Evolutionary conservation across 2,888 invertebrate genomes (phyloP).

Genomic region (Amblyjoppa fuscipennis): DNA sequence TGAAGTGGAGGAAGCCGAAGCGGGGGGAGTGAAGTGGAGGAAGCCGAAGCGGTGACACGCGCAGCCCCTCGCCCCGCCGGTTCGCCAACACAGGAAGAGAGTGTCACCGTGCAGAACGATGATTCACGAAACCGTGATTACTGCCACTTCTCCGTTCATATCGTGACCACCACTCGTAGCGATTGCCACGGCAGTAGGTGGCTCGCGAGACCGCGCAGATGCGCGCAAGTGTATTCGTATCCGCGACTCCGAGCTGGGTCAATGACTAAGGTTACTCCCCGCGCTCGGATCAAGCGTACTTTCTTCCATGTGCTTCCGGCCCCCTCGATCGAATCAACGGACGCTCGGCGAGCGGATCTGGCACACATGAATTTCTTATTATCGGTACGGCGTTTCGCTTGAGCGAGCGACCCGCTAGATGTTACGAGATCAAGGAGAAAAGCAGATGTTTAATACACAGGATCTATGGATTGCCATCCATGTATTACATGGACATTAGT

Average conservation of each 20-base stretch:
- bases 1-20: not conserved
- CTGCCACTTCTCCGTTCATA: slow-evolving; percentile 62
- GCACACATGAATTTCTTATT: not conserved
- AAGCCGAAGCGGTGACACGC: not conserved
- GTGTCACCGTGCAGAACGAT: slow-evolving; percentile 48
- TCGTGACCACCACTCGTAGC: slow-evolving; percentile 58
- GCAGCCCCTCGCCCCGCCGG: not conserved
- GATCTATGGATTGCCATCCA: not conserved
- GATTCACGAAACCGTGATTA: slow-evolving; percentile 67
- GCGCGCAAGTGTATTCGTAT: slow-evolving; percentile 1
- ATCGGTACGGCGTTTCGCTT: not conserved
- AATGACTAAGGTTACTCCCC: slow-evolving; percentile 45
- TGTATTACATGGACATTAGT: not conserved
- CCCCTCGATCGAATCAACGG: not conserved
- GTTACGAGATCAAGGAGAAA: slow-evolving; percentile 1
- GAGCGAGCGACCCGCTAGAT: not conserved
- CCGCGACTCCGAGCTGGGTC: slow-evolving; percentile 33
- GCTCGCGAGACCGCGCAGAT: slow-evolving; percentile 19
- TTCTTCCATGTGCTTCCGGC: not conserved
- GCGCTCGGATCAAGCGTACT: not conserved
- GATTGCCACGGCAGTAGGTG: slow-evolving; percentile 53
- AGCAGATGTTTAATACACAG: not conserved
- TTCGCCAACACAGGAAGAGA: slow-evolving; percentile 24
- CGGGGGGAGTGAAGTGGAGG: too few species aligned
- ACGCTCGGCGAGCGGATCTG: too few species aligned